phyloP scores from a whole-genome alignment of 2,888 invertebrate species.

The Phengaris arion region DNA sequence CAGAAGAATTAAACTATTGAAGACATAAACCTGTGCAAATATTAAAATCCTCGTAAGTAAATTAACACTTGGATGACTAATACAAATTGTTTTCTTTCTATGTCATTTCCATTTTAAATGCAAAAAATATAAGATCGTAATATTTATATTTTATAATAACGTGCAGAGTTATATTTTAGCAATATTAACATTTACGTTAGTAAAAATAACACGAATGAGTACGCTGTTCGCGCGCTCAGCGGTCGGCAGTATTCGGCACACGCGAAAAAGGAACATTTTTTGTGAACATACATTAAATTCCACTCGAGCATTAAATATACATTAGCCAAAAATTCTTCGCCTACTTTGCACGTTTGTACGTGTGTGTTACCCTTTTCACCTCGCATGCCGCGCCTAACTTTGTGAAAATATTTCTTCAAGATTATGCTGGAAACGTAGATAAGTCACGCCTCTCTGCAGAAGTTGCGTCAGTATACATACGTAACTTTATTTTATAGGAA shows the following conservation, averaged over 20 bases:
- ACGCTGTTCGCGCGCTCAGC: not conserved
- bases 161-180: not conserved
- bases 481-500: not conserved
- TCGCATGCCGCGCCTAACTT: not conserved
- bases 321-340: constrained; percentile 20
- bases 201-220: constrained; percentile 2
- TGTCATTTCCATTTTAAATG: constrained; percentile 3
- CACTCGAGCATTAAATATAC: constrained; percentile 24
- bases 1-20: not conserved
- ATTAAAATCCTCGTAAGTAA: not conserved
- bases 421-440: constrained; percentile 18
- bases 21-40: constrained; percentile 2
- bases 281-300: constrained; percentile 17
- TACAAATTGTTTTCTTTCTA: constrained; percentile 3
- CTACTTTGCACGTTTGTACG: constrained; percentile 1
- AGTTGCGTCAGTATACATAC: constrained; percentile 5
- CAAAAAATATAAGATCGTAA: not conserved
- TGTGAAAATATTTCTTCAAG: not conserved
- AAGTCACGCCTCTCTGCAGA: constrained; percentile 19
- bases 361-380: constrained; percentile 5
- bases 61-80: not conserved
- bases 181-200: not conserved
- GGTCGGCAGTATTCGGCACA: not conserved
- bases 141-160: constrained; percentile 21
- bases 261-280: constrained; percentile 12